Conservation (phyloP, 2,888 invertebrate species). For the Oxytorus armatus region DNA sequence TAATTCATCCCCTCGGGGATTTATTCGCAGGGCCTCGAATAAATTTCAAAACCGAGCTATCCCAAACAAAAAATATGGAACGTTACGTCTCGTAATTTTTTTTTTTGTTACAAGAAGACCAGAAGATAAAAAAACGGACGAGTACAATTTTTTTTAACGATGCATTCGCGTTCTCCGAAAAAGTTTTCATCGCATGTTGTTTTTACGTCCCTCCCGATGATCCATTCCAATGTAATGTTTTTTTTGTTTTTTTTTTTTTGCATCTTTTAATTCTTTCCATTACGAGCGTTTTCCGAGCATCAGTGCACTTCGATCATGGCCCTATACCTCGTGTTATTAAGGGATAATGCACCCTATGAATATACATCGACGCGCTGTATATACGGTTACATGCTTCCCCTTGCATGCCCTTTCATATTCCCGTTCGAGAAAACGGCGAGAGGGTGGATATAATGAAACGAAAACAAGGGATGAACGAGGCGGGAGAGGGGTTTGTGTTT, state of each 20-base stretch:
- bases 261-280: constrained; percentile 50
- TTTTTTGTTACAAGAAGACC: not conserved
- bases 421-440: constrained; percentile 40
- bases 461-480: constrained; percentile 74
- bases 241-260: constrained; percentile 24
- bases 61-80: not conserved
- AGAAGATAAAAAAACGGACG: not conserved
- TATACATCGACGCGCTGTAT: constrained; percentile 46
- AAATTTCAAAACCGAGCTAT: not conserved
- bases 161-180: not conserved
- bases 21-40: not conserved
- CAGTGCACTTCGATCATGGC: constrained; percentile 26
- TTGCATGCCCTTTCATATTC: constrained; percentile 55
- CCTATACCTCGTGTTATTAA: constrained; percentile 74
- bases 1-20: not conserved
- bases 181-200: not conserved
- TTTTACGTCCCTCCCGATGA: constrained; percentile 11
- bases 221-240: not conserved
- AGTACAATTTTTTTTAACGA: not conserved
- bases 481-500: constrained; percentile 32
- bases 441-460: constrained; percentile 80
- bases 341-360: constrained; percentile 71
- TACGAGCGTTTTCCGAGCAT: constrained; percentile 38
- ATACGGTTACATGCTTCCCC: constrained; percentile 18
- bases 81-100: not conserved